Base-by-base conservation (phyloP, 1,140 invertebrate genomes). In the Lethrus apterus region DNA sequence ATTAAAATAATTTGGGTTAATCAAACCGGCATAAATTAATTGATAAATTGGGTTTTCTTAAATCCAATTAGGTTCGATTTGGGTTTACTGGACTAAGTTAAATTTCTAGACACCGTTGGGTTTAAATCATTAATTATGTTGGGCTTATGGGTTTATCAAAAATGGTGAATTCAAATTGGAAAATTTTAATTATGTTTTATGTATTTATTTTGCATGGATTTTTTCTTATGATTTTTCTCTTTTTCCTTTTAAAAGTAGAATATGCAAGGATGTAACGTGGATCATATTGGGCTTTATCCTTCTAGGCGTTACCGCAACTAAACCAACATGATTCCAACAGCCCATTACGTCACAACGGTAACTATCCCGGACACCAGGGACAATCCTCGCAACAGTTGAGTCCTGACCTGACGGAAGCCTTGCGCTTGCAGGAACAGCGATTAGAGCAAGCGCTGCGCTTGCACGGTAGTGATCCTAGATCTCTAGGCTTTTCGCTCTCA, bases 401-500 rank as follows among this genome's bases (percentile, higher is more conserved):
- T 34, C 74, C 76, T 2, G 78, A 79, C 55, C 61, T 79, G 23
- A 75, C 74, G 1, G 84, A 89, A 63, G 84, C 83, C 5, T 70
- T 87, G 40, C 71, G 84, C 59, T 73, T 88, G 34, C 84, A 87
- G 57, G 86, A 88, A 58, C 84, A 87, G 56, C 72, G 86, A 58
- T 64, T 89, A 57, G 85, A 88, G 58, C 86, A 89, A 55, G 85
- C 86, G 5, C 63, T 89, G 48, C 76, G 86, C 54, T 74, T 89
- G 53, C 85, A 88, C 62, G 75, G 75, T 23, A 78, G 72, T 41
- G 74, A 81, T 59, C 78, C 79, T 2, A 71, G 79, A 29, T 73
- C 78, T 21, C 61, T 81, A 24, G 80, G 79, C 38, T 81, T 82
- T 59, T 73, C 76, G 18, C 69, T 81, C 15, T 59, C 64, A 26